These are phyloP conservation scores for Hypotaenidia okinawae DNA, from an alignment of 2,797 vertebrate species.

Conservation along the genomic window DNA sequence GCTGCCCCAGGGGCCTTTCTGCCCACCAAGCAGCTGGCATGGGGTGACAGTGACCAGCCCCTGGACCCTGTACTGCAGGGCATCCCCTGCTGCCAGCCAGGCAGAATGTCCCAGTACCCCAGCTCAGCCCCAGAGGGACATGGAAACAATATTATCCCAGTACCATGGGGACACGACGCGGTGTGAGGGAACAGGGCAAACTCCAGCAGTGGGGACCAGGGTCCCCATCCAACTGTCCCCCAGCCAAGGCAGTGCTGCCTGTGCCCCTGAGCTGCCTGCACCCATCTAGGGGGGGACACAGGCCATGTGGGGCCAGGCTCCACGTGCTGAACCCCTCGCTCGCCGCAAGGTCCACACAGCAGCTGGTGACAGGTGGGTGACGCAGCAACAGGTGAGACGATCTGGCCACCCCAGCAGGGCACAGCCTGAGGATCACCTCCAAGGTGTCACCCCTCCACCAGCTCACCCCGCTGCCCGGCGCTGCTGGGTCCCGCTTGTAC, in stretches of 20 bases:
- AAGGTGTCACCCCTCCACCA: fast-evolving
- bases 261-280: neutral
- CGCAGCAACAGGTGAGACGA: neutral
- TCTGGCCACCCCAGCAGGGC: fast-evolving
- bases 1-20: neutral
- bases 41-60: neutral
- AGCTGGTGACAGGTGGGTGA: neutral
- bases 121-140: neutral
- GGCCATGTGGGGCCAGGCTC: neutral
- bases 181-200: neutral
- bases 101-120: too few species aligned
- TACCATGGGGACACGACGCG: neutral
- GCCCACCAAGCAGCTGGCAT: neutral
- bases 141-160: fast-evolving
- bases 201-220: neutral
- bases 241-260: fast-evolving
- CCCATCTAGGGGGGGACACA: fast-evolving
- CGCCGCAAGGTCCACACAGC: neutral
- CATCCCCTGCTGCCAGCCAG: neutral
- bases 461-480: neutral
- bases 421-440: neutral
- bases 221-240: neutral
- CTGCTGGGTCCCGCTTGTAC: neutral
- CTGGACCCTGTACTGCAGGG: fast-evolving
- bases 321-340: fast-evolving